phyloP scores from a whole-genome alignment of 2,797 vertebrate species.

The Lateolabrax maculatus region DNA sequence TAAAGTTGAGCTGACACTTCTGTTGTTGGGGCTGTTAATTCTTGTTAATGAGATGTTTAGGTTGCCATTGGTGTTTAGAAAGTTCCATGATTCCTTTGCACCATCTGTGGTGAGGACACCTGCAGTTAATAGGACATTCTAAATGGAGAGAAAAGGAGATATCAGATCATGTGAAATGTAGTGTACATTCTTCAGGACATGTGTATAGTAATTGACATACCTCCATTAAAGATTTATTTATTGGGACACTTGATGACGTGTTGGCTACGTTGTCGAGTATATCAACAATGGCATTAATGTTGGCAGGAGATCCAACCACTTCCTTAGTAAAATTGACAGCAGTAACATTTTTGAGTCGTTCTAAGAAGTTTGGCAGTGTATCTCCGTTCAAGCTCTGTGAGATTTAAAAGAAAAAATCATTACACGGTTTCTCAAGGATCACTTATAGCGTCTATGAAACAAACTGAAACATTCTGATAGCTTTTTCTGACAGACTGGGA shows the following conservation, averaged over 20 bases:
- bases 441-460: not conserved
- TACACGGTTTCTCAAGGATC: not conserved
- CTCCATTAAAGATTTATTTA: constrained; percentile 30
- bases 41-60: not conserved
- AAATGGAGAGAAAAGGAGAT: constrained; percentile 39
- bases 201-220: constrained; percentile 47
- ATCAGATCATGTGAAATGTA: not conserved
- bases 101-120: constrained; percentile 68
- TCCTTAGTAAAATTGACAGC: fast-evolving
- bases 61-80: constrained; percentile 62
- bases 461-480: too few species aligned
- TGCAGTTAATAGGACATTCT: constrained; percentile 86
- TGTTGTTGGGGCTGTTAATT: fast-evolving
- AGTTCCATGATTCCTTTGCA: constrained; percentile 69
- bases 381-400: constrained; percentile 28
- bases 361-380: constrained; percentile 73
- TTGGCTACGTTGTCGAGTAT: constrained; percentile 82
- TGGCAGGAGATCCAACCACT: constrained; percentile 65
- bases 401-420: constrained; percentile 14
- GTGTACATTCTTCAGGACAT: not conserved
- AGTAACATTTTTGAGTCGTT: not conserved
- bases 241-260: not conserved
- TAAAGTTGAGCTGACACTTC: constrained; percentile 67
- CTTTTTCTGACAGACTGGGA: too few species aligned
- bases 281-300: constrained; percentile 76